Evolutionary conservation across 1,140 invertebrate genomes (phyloP), one percentile per base, ranked within the genome.

Genomic region (Drosophila leontia): DNA sequence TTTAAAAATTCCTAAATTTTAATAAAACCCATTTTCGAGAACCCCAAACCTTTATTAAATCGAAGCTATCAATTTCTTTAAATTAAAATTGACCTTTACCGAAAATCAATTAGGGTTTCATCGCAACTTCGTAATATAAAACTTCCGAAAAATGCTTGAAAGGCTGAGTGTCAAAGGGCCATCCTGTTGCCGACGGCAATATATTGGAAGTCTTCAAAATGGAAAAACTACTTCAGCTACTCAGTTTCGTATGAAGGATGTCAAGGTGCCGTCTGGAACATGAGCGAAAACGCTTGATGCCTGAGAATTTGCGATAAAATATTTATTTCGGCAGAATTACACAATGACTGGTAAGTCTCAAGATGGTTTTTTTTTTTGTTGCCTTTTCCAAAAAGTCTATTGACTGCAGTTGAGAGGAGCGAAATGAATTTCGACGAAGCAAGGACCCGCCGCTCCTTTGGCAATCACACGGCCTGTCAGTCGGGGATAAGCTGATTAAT

Each of bases 401-500:
- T 77, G 75, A 61, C 53, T 72, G 69, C 74, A 77, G 34, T 68
- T 48, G 62, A 68, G 47, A n/a, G 19, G 41, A 32, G n/a, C 11
- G 26, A 51, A 51, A 76, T 51, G 45, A 58, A n/a, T 70, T 70
- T 44, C 37, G 34, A 2, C 7, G 17, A 15, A 29, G 39, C 15
- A 9, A 56, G 15, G 62, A 15, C 15, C 9, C 32, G 15, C 1
- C 15, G 35, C 13, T 47, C 23, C 41, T 48, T 57, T 58, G 48
- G 26, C 51, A 76, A 76, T 72, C 69, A 60, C 44, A 42, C 41
- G 39, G 34, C 35, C 47, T 59, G 67, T 42, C 69, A 50, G 67
- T 23, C 37, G 56, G 42, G 56, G 56, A 59, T 77, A 69, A 77
- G 74, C 74, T 69, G 74, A 77, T 77, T 77, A 77, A 77, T 77